phyloP scores from a whole-genome alignment of 2,797 vertebrate genomes.

The Calcarius lapponicus region DNA sequence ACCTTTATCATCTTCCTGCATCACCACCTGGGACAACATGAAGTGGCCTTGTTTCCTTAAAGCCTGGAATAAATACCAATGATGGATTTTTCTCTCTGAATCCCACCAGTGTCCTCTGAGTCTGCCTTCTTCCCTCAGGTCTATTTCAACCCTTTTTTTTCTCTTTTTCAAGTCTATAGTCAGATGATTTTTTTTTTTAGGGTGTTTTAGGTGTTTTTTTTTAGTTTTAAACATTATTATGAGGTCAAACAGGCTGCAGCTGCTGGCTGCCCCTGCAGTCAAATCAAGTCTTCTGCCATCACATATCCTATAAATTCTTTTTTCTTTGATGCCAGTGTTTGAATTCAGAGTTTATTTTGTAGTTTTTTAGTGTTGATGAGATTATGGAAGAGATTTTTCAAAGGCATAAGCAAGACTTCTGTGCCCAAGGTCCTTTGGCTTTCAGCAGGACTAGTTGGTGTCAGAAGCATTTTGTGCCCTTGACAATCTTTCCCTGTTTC shows the following conservation, averaged over 20 bases:
- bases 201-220: background rate
- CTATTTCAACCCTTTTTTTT: background rate
- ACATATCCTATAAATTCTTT: background rate
- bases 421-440: background rate
- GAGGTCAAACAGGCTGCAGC: background rate
- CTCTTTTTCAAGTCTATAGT: background rate
- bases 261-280: background rate
- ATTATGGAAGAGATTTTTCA: conserved; percentile 17
- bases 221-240: background rate
- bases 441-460: background rate
- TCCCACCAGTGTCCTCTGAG: background rate
- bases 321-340: background rate
- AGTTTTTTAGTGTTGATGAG: background rate
- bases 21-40: background rate
- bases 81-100: background rate
- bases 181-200: background rate
- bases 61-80: background rate
- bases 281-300: background rate
- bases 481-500: background rate
- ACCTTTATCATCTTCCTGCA: background rate
- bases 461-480: background rate
- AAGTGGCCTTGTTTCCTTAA: background rate
- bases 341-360: background rate
- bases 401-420: background rate
- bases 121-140: background rate